A percentile compares a stretch with the other conserved stretches of the same genome.
These are phyloP conservation scores for Neodiprion fabricii DNA, from an alignment of 1,140 invertebrate genomes.

Conservation along the genomic window DNA sequence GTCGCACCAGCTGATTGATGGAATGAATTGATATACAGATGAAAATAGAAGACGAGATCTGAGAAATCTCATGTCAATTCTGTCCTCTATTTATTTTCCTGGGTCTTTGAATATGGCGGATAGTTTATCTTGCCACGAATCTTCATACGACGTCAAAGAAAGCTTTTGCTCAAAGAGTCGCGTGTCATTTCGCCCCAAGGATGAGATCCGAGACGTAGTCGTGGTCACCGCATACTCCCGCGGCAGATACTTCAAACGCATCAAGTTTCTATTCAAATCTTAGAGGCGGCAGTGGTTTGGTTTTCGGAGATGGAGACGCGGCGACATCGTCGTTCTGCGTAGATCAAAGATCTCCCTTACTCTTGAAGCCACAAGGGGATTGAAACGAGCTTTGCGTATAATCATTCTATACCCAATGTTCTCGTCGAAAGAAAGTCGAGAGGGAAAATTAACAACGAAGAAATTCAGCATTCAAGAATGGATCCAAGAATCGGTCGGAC, in stretches of 20 bases:
- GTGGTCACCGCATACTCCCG: background rate
- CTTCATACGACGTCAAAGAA: too few species aligned
- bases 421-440: too few species aligned
- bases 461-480: too few species aligned
- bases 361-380: background rate
- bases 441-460: too few species aligned
- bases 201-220: background rate
- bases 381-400: background rate
- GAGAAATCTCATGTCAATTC: too few species aligned
- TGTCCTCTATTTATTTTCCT: too few species aligned
- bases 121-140: too few species aligned
- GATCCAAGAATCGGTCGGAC: too few species aligned
- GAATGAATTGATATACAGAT: too few species aligned
- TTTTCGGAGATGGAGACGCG: constrained; percentile 25
- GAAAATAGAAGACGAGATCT: too few species aligned
- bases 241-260: constrained; percentile 24
- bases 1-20: too few species aligned
- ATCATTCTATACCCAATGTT: background rate
- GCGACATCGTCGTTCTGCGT: constrained; percentile 30
- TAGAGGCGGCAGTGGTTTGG: constrained; percentile 31
- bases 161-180: background rate
- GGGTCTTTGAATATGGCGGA: too few species aligned
- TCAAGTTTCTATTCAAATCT: constrained; percentile 41
- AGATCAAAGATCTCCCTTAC: constrained; percentile 45
- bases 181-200: background rate